phyloP scores from a whole-genome alignment of 23 tunicate genomes.

The Botrylloides violaceus region DNA sequence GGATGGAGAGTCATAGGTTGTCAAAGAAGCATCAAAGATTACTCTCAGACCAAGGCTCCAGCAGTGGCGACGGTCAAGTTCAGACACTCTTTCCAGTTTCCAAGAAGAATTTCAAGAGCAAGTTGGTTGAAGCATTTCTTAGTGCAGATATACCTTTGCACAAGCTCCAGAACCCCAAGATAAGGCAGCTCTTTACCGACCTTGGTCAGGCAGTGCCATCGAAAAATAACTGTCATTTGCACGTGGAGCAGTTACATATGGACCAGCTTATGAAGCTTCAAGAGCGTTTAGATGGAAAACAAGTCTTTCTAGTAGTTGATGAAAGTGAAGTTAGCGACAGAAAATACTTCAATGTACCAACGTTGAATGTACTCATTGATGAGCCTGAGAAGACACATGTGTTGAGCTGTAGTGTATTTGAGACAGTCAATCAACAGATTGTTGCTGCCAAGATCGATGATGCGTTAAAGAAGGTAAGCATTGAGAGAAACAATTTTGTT shows the following conservation, averaged over 20 bases:
- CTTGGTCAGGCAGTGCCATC: slow-evolving; percentile 43
- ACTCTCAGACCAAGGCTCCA: not conserved
- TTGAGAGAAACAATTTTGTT: too few relatives aligned
- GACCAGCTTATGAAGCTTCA: slow-evolving; percentile 18
- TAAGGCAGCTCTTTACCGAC: slow-evolving; percentile 21
- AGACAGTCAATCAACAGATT: too few relatives aligned
- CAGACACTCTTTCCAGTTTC: slow-evolving; percentile 6
- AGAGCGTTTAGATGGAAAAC: slow-evolving; percentile 32
- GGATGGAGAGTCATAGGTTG: slow-evolving; percentile 13
- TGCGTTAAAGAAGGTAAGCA: too few relatives aligned
- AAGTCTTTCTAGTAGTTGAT: slow-evolving; percentile 33
- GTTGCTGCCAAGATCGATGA: too few relatives aligned
- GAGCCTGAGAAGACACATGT: too few relatives aligned
- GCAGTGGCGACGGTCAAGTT: not conserved
- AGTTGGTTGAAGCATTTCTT: slow-evolving; percentile 18
- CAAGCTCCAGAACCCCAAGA: slow-evolving; percentile 21
- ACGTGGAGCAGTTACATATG: slow-evolving; percentile 21
- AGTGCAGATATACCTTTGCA: slow-evolving; percentile 28
- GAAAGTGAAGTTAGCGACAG: too few relatives aligned
- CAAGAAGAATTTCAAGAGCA: not conserved
- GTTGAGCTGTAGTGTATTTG: too few relatives aligned
- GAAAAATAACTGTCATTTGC: slow-evolving; percentile 17
- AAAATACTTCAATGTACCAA: too few relatives aligned
- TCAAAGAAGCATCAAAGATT: slow-evolving; percentile 19
- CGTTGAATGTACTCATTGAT: too few relatives aligned